Conservation (phyloP, 2,797 vertebrate genomes). For the Pseudochirops cupreus region DNA sequence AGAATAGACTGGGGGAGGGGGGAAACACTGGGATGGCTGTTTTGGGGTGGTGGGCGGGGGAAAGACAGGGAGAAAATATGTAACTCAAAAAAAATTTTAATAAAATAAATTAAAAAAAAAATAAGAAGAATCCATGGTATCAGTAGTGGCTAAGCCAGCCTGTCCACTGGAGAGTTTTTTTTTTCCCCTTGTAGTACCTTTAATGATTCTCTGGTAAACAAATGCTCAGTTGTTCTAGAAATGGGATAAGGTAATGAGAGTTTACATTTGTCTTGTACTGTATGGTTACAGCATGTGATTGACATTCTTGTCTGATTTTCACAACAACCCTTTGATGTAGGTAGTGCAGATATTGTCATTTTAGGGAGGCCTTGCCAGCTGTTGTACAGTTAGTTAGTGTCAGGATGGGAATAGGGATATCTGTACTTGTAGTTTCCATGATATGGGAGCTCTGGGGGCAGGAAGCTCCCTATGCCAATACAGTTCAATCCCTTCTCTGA, state of each 20-base stretch:
- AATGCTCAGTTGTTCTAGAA: background rate
- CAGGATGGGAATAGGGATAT: background rate
- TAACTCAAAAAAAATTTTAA: too few species aligned
- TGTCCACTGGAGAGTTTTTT: background rate
- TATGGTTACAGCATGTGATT: background rate
- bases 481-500: background rate
- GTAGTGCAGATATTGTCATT: background rate
- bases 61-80: too few species aligned
- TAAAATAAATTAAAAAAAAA: too few species aligned
- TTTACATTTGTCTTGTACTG: background rate
- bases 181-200: background rate
- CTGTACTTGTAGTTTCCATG: background rate
- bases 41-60: too few species aligned
- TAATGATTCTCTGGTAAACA: background rate
- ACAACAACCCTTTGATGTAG: background rate
- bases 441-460: background rate
- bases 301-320: background rate
- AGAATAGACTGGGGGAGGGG: too few species aligned
- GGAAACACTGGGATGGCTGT: too few species aligned
- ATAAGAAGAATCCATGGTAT: background rate
- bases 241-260: background rate
- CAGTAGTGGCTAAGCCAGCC: background rate
- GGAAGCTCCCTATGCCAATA: background rate
- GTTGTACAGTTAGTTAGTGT: background rate
- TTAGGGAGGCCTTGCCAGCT: background rate